phyloP scores from a whole-genome alignment of 2,797 vertebrate genomes.

The Columba guinea region DNA sequence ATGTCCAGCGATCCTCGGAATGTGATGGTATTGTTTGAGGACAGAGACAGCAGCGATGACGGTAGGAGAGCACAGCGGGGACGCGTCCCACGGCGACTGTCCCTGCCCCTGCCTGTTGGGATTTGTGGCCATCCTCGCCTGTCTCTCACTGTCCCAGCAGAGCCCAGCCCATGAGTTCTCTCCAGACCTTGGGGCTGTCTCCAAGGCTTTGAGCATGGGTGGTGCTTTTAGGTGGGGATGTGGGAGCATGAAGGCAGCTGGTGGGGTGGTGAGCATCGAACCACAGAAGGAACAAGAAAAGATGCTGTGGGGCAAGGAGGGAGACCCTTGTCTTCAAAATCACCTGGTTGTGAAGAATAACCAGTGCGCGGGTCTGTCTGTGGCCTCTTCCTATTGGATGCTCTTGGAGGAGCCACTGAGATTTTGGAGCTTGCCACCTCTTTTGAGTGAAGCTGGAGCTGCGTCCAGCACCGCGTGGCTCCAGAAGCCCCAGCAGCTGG shows the following conservation, averaged over 20 bases:
- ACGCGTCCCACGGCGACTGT: neutral
- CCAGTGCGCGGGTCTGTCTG: too few relatives aligned
- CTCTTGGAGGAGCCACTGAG: too few relatives aligned
- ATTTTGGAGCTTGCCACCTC: too few relatives aligned
- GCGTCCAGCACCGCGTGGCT: too few relatives aligned
- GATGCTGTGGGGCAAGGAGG: too few relatives aligned
- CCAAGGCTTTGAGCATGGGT: neutral
- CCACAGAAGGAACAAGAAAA: too few relatives aligned
- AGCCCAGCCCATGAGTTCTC: neutral
- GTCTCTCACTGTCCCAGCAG: neutral
- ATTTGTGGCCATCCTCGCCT: neutral
- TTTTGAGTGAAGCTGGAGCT: too few relatives aligned
- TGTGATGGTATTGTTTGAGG: neutral
- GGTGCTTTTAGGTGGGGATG: neutral
- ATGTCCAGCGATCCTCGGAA: neutral
- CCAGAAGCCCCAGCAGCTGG: too few relatives aligned
- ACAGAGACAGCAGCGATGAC: accelerated
- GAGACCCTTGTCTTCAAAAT: too few relatives aligned
- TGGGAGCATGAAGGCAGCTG: accelerated
- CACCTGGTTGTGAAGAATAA: too few relatives aligned
- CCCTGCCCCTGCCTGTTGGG: neutral
- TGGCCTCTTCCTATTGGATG: too few relatives aligned
- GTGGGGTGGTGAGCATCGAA: too few relatives aligned
- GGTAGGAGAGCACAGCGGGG: neutral
- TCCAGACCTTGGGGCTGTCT: neutral